These are phyloP conservation scores for Dromaius novaehollandiae DNA, from an alignment of 2,113 vertebrate genomes.

Conservation along the genomic window DNA sequence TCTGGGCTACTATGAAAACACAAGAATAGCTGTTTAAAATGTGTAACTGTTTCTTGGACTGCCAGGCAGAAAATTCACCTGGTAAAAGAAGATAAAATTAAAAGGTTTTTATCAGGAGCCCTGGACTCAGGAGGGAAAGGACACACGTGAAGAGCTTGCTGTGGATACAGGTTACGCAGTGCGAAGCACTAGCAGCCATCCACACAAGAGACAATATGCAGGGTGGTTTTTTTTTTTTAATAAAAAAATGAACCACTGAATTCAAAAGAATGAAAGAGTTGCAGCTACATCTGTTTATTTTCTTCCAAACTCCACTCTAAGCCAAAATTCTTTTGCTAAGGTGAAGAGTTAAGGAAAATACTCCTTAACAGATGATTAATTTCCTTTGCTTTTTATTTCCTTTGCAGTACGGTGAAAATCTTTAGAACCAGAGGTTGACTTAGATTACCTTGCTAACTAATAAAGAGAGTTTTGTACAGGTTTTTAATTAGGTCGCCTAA, in stretches of 20 bases:
- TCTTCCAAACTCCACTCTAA: background rate
- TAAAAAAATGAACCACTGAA: background rate
- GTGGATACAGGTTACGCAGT: background rate
- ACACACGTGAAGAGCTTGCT: background rate
- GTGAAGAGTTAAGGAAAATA: conserved; percentile 10
- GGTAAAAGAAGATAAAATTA: background rate
- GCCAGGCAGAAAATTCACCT: background rate
- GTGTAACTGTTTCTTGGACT: background rate
- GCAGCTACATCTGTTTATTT: background rate
- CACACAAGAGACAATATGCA: background rate
- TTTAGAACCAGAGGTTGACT: conserved; percentile 64
- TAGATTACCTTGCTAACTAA: conserved; percentile 60
- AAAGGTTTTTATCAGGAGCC: background rate
- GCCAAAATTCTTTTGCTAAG: conserved; percentile 2
- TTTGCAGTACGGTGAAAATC: conserved; percentile 7
- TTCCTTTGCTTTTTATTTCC: background rate
- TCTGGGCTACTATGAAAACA: background rate
- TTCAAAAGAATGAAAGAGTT: background rate
- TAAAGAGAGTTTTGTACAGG: conserved; percentile 32
- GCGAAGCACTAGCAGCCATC: background rate
- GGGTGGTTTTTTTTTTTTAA: background rate
- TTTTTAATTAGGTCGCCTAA: conserved; percentile 72
- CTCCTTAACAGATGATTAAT: conserved; percentile 36
- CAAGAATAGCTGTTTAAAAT: background rate
- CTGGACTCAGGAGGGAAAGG: background rate